These are phyloP conservation scores for Standfussiana lucernea DNA, from an alignment of 2,888 invertebrate species.

Conservation along the genomic window DNA sequence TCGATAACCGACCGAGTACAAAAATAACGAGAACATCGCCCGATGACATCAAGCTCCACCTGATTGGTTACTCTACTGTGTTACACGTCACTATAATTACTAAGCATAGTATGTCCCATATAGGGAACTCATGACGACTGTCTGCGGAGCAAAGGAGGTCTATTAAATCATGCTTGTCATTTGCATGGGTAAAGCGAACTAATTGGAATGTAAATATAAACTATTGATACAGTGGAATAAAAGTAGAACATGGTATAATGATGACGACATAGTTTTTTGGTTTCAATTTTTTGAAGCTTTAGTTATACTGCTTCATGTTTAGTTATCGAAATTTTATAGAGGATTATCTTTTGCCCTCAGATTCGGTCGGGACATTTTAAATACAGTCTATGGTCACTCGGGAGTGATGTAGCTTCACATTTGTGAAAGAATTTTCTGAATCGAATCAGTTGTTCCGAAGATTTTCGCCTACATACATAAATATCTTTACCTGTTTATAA, in stretches of 20 bases:
- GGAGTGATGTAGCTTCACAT: neutral
- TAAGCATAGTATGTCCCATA: constrained; percentile 58
- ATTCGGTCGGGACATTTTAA: neutral
- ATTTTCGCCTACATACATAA: neutral
- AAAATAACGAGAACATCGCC: constrained; percentile 32
- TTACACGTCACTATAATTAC: constrained; percentile 63
- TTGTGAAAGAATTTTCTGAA: neutral
- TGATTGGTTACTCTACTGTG: too few species aligned
- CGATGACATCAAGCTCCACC: constrained; percentile 41
- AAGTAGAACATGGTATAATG: neutral
- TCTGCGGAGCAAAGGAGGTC: constrained; percentile 46
- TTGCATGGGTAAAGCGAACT: constrained; percentile 74
- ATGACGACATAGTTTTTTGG: neutral
- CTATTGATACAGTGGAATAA: constrained; percentile 3
- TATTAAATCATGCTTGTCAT: constrained; percentile 69
- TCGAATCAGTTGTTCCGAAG: neutral
- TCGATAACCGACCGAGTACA: neutral
- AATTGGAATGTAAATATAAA: constrained; percentile 71
- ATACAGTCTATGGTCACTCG: too few species aligned
- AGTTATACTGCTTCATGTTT: neutral
- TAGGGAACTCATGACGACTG: constrained; percentile 47
- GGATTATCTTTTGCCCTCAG: neutral
- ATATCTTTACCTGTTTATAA: too few species aligned
- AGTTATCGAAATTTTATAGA: too few species aligned
- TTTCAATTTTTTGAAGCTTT: neutral